Percentiles rank a stretch among this genome's conserved stretches.
These are phyloP conservation scores for Onychorhynchus coronatus DNA, from an alignment of 2,113 vertebrate species.

Conservation along the genomic window DNA sequence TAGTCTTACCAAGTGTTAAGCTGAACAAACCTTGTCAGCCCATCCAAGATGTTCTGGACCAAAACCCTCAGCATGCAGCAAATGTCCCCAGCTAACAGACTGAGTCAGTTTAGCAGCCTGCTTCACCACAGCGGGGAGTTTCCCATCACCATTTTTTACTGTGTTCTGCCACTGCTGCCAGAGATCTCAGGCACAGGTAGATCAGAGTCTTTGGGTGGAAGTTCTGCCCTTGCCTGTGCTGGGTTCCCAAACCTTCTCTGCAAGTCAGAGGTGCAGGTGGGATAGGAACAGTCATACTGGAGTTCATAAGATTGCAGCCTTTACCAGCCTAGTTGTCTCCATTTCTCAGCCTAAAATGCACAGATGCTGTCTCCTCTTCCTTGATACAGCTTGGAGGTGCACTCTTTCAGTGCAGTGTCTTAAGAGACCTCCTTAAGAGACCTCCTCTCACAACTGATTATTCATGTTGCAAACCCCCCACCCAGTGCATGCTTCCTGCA, in stretches of 20 bases:
- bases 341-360: background rate
- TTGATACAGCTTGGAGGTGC: background rate
- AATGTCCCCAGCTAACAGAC: background rate
- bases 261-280: background rate
- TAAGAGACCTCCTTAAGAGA: no score
- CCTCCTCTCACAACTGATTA: background rate
- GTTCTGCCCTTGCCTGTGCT: background rate
- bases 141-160: background rate
- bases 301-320: background rate
- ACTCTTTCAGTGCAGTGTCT: background rate
- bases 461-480: background rate
- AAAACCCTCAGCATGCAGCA: background rate
- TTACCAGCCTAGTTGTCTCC: background rate
- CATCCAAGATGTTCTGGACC: background rate
- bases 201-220: background rate
- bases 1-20: background rate
- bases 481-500: background rate
- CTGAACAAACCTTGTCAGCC: background rate
- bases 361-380: background rate
- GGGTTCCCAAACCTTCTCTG: background rate
- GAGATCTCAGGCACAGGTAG: background rate
- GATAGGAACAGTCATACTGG: background rate
- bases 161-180: background rate
- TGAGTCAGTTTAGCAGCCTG: background rate
- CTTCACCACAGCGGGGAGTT: accelerated